Conservation (phyloP, 2,113 vertebrate species). For the Haplotaxodon microlepis region DNA sequence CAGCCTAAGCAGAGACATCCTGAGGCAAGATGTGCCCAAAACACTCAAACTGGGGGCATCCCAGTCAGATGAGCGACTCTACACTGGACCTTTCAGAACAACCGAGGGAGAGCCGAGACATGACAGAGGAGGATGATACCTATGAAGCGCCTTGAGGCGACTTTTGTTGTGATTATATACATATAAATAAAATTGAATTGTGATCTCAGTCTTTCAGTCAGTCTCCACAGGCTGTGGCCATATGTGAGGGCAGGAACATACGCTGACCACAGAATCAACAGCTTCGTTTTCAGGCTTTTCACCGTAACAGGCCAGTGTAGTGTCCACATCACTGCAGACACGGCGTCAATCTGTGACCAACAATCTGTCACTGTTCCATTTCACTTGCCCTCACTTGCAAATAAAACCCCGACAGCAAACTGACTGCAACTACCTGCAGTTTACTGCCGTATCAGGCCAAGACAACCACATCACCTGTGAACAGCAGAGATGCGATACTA, state of each 20-base stretch:
- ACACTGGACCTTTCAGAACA: not conserved
- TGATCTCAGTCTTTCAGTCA: not conserved
- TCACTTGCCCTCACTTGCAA: not conserved
- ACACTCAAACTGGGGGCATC: not conserved
- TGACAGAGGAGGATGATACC: not conserved
- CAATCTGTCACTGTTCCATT: accelerated
- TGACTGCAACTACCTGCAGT: not conserved
- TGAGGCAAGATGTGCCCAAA: not conserved
- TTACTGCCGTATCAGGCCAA: not conserved
- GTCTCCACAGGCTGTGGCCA: not conserved
- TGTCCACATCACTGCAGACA: not conserved
- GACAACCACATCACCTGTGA: not conserved
- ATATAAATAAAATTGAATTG: not conserved
- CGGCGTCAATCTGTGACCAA: not conserved
- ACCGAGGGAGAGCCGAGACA: not conserved
- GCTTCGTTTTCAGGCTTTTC: accelerated
- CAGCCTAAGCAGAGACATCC: not conserved
- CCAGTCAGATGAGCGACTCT: not conserved
- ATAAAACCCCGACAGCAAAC: not conserved
- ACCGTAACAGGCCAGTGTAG: accelerated
- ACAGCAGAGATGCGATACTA: not conserved
- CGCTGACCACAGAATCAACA: not conserved
- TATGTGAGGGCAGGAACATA: not conserved
- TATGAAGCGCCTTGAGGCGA: not conserved
- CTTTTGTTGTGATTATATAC: not conserved